Base-by-base conservation (phyloP, 2,113 vertebrate species). In the Empidonax traillii region DNA sequence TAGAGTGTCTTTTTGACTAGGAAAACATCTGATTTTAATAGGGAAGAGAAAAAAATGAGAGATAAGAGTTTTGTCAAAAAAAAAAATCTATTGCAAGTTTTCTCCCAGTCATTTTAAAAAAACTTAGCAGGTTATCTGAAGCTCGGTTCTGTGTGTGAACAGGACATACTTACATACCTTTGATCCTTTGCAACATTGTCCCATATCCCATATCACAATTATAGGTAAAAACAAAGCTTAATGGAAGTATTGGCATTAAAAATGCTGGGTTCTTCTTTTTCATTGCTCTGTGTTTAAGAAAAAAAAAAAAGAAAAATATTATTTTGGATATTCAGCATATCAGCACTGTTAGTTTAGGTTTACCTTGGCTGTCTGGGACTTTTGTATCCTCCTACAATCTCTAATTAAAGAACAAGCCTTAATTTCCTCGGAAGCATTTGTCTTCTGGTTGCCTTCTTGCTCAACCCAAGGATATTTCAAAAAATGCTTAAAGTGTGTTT, bases 171-270 rank as follows among this genome's bases (percentile, higher is more conserved):
- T 85, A 67, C 10, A 77, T 47, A 94, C n/a, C 98, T 98, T 98
- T 99, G 85, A 99, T 98, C 41, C 98, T 98, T 85, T 98, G 94
- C 75, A 98, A 66, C 35, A 99, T 78, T 4, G 98, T 98, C 55
- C 99, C 99, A 59, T 99, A 99, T 43, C 98, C 99, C 92, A 97
- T 95, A 96, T 99, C 99, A 96, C 98, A 96, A 35, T 99, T 98
- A 97, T 99, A 99, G 63, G 88, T 93, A 62, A 99, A 31, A 65
- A 99, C 30, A 84, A 99, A 99, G 87, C 98, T 37, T 77, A 99
- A 98, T 14, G 99, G 99, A 82, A 99, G 6, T 4, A 99, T 44
- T 39, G 99, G 99, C 55, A 96, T 14, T 52, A 99, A 85, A 44
- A 99, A 18, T 53, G 9, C 83, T 6, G 98, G 98, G 6, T 96